These are phyloP conservation scores for Romanogobio albipinnatus DNA, from an alignment of 2,113 vertebrate species.

Conservation along the genomic window DNA sequence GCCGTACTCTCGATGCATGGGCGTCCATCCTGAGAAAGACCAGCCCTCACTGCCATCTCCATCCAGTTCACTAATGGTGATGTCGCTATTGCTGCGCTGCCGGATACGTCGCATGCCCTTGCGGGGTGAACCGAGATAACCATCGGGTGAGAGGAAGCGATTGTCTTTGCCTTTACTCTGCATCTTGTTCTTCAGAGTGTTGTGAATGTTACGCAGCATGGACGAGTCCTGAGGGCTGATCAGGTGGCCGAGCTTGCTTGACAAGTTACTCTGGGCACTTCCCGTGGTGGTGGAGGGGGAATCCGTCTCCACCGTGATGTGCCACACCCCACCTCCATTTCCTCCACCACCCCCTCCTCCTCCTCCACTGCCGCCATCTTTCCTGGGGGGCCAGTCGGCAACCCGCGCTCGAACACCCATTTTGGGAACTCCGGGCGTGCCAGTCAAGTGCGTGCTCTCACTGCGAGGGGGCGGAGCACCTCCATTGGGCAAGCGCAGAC, in stretches of 20 bases:
- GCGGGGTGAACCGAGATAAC: slow-evolving; percentile 91
- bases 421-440: slow-evolving; percentile 95
- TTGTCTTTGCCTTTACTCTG: slow-evolving; percentile 90
- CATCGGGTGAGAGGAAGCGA: slow-evolving; percentile 93
- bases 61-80: slow-evolving; percentile 98
- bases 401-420: slow-evolving; percentile 98
- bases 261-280: slow-evolving; percentile 78
- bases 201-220: slow-evolving; percentile 96
- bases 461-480: slow-evolving; percentile 91
- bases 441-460: slow-evolving; percentile 92
- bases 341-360: slow-evolving; percentile 78
- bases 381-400: slow-evolving; percentile 97
- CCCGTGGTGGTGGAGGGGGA: slow-evolving; percentile 82
- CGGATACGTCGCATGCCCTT: slow-evolving; percentile 95
- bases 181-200: slow-evolving; percentile 92
- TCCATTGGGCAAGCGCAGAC: slow-evolving; percentile 94
- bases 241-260: slow-evolving; percentile 88
- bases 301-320: slow-evolving; percentile 80
- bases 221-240: slow-evolving; percentile 94
- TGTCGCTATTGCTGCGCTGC: slow-evolving; percentile 97
- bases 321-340: slow-evolving; percentile 77
- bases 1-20: slow-evolving; percentile 96
- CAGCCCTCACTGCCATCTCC: slow-evolving; percentile 94
- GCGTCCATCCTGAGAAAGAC: slow-evolving; percentile 91
- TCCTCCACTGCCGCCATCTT: slow-evolving; percentile 81